phyloP scores from a whole-genome alignment of 2,888 invertebrate species.

The Ectropis crepuscularia region DNA sequence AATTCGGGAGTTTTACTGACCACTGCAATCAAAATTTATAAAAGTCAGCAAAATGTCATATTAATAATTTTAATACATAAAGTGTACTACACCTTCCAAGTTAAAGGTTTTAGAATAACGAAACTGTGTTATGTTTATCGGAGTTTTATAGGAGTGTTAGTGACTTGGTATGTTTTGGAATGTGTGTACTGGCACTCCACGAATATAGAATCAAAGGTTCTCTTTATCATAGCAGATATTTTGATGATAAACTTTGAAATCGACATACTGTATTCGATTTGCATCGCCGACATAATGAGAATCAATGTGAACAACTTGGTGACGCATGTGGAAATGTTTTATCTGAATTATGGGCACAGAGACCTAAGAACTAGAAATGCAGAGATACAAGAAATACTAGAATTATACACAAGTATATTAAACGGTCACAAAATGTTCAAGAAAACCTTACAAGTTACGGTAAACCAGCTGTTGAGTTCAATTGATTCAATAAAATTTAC shows the following conservation, averaged over 20 bases:
- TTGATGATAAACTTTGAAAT: conserved; percentile 1
- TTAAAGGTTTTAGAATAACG: not conserved
- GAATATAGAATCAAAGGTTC: not conserved
- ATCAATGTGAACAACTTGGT: not conserved
- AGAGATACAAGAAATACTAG: not conserved
- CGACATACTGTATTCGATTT: conserved; percentile 2
- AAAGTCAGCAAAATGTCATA: not conserved
- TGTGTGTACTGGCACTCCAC: not conserved
- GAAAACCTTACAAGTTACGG: not conserved
- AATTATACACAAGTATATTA: not conserved
- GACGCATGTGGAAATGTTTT: not conserved
- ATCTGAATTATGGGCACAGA: not conserved
- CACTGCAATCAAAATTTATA: not conserved
- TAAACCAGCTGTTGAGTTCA: not conserved
- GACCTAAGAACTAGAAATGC: not conserved
- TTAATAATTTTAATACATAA: conserved; percentile 7
- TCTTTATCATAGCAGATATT: not conserved
- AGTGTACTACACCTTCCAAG: conserved; percentile 2
- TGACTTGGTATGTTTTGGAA: not conserved
- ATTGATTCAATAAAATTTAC: no score
- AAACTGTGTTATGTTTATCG: not conserved
- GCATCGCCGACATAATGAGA: not conserved
- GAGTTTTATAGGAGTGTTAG: not conserved
- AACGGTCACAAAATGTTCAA: not conserved
- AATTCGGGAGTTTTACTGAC: not conserved